Conservation (phyloP, 2,797 vertebrate genomes). For the Gobio occitaniae region DNA sequence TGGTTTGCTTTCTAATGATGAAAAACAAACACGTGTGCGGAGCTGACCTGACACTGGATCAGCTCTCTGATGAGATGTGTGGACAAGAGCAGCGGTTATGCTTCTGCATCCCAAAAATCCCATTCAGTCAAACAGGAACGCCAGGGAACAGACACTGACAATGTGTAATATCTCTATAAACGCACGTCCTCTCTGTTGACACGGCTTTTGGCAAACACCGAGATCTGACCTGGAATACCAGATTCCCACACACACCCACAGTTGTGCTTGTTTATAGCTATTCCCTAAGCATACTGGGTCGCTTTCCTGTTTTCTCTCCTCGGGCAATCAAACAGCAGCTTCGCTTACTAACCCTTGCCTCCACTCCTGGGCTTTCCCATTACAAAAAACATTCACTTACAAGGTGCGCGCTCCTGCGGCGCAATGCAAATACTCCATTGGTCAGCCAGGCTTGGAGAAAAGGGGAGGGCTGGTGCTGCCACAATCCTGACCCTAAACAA, state of each 20-base stretch:
- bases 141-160: slow-evolving; percentile 59
- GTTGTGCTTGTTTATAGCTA: slow-evolving; percentile 68
- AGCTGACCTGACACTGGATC: slow-evolving; percentile 76
- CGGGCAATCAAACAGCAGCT: slow-evolving; percentile 72
- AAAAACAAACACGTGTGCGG: slow-evolving; percentile 79
- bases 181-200: slow-evolving; percentile 81
- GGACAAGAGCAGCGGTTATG: slow-evolving; percentile 68
- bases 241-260: slow-evolving; percentile 65
- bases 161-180: slow-evolving; percentile 82
- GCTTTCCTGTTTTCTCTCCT: slow-evolving; percentile 72
- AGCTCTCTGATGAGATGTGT: slow-evolving; percentile 74
- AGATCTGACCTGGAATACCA: slow-evolving; percentile 78
- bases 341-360: slow-evolving; percentile 67
- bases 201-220: slow-evolving; percentile 78
- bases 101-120: slow-evolving; percentile 71
- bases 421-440: slow-evolving; percentile 63
- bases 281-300: slow-evolving; percentile 74
- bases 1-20: slow-evolving; percentile 82
- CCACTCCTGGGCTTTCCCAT: slow-evolving; percentile 70
- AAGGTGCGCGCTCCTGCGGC: slow-evolving; percentile 66
- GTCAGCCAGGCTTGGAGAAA: slow-evolving; percentile 54
- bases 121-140: slow-evolving; percentile 50
- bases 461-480: slow-evolving; percentile 55
- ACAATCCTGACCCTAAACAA: slow-evolving; percentile 70
- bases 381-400: slow-evolving; percentile 78